Percentiles rank a stretch among this genome's conserved stretches.
Conservation (phyloP, 2,797 vertebrate genomes). For the Gymnoscopelus braueri region DNA sequence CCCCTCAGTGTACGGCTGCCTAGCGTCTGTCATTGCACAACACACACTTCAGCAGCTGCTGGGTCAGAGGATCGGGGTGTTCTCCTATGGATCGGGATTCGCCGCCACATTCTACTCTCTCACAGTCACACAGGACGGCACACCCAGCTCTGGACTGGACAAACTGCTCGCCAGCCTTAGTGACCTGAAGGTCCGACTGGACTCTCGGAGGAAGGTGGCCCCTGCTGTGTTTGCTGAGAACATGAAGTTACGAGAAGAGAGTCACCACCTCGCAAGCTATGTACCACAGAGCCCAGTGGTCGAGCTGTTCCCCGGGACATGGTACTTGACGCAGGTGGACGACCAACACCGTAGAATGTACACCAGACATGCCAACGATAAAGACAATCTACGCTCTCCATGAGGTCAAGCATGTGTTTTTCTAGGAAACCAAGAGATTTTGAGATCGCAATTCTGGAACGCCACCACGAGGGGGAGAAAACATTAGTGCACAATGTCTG, state of each 20-base stretch:
- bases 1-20: constrained; percentile 95
- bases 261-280: constrained; percentile 83
- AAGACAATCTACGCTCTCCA: background rate
- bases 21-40: constrained; percentile 92
- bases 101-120: constrained; percentile 95
- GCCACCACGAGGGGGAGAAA: too few species aligned
- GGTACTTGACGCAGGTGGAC: too few species aligned
- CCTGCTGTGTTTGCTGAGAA: constrained; percentile 90
- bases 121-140: constrained; percentile 92
- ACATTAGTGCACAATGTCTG: too few species aligned
- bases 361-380: too few species aligned
- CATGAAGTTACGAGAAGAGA: constrained; percentile 95
- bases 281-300: too few species aligned
- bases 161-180: constrained; percentile 90
- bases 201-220: constrained; percentile 89
- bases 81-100: constrained; percentile 97
- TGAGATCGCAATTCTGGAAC: too few species aligned
- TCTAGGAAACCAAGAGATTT: constrained; percentile 14
- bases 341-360: too few species aligned
- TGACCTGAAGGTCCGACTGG: constrained; percentile 88
- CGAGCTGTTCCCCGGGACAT: too few species aligned
- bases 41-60: constrained; percentile 86
- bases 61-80: constrained; percentile 91
- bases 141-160: constrained; percentile 93
- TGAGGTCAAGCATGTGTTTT: constrained; percentile 5